Conservation (phyloP, 2,888 invertebrate genomes). For the Tenthredo distinguenda region DNA sequence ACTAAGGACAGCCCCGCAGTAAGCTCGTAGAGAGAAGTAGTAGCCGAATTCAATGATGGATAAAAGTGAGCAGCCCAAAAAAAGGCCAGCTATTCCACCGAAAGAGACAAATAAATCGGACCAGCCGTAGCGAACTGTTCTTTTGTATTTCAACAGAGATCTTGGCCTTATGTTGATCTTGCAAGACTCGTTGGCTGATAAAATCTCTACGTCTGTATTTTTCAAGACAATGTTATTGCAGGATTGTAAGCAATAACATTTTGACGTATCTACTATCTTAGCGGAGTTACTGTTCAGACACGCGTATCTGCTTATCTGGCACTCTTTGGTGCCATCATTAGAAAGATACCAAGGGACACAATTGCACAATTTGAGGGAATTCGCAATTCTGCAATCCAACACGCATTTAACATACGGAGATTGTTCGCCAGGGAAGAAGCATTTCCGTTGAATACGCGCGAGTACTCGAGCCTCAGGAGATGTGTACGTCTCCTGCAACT, state of each 20-base stretch:
- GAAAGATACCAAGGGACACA: constrained; percentile 69
- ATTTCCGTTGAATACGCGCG: constrained; percentile 83
- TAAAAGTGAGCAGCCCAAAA: constrained; percentile 87
- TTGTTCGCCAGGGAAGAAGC: constrained; percentile 85
- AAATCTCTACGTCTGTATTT: constrained; percentile 79
- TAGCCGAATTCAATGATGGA: constrained; percentile 89
- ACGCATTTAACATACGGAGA: constrained; percentile 59
- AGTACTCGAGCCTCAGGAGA: constrained; percentile 87
- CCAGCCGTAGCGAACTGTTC: constrained; percentile 92
- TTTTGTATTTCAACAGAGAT: constrained; percentile 89
- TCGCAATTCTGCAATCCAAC: constrained; percentile 53
- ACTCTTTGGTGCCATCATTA: constrained; percentile 56
- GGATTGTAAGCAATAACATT: constrained; percentile 86
- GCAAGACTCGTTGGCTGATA: not conserved
- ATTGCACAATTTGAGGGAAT: constrained; percentile 57
- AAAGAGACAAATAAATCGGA: constrained; percentile 86
- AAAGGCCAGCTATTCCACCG: constrained; percentile 82
- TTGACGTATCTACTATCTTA: constrained; percentile 81
- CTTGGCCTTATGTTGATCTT: constrained; percentile 76
- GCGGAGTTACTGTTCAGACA: constrained; percentile 81
- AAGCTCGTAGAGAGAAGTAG: constrained; percentile 87
- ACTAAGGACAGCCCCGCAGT: constrained; percentile 77
- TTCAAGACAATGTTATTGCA: constrained; percentile 89
- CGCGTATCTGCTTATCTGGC: constrained; percentile 60
- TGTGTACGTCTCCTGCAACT: constrained; percentile 87